A percentile compares a stretch with the other conserved stretches of the same genome.
Evolutionary conservation across 2,797 vertebrate species (phyloP).

Genomic region (Onychomys leucogaster): DNA sequence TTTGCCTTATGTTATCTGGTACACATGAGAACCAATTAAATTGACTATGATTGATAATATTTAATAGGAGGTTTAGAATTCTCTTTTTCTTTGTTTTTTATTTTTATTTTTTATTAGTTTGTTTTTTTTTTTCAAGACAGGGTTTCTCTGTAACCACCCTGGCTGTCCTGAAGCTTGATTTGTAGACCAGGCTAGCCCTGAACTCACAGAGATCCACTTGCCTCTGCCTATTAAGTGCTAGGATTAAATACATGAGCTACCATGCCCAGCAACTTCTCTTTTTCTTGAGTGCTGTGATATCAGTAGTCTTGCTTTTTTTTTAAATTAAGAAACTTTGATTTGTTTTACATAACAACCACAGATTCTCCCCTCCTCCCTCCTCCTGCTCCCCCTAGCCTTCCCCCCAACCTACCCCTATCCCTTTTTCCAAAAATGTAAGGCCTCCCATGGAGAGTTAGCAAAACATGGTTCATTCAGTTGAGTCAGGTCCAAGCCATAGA

Average conservation of each 20-base stretch:
- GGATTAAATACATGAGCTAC: neutral
- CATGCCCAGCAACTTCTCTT: neutral
- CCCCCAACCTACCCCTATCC: no score
- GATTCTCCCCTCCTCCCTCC: no score
- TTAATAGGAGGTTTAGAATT: neutral
- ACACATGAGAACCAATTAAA: neutral
- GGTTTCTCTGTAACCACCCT: neutral
- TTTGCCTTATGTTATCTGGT: conserved; percentile 7
- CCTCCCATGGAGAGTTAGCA: no score
- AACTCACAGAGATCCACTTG: neutral
- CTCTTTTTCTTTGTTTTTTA: neutral
- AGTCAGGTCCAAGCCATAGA: no score
- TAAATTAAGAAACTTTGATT: no score
- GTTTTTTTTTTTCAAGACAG: neutral
- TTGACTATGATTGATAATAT: conserved; percentile 15
- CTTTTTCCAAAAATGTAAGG: no score
- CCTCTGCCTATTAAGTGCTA: neutral
- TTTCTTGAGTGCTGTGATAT: neutral
- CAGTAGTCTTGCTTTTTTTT: neutral
- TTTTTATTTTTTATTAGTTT: neutral
- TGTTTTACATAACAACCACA: no score
- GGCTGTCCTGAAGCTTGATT: neutral
- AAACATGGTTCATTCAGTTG: no score
- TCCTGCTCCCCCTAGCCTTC: no score
- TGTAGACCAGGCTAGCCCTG: neutral